phyloP scores from a whole-genome alignment of 1,140 invertebrate species.

The Oryzaephilus surinamensis region DNA sequence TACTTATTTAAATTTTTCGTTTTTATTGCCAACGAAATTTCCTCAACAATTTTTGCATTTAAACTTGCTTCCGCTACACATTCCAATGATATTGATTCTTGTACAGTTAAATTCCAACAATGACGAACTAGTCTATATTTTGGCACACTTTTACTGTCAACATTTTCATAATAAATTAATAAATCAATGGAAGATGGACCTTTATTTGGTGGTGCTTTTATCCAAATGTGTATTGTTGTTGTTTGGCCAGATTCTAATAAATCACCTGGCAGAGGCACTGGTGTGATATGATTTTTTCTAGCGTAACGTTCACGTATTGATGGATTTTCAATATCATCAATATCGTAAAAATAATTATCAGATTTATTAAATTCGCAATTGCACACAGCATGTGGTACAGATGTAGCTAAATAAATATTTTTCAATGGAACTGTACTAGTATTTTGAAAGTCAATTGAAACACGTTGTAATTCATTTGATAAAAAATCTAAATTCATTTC shows the following conservation, averaged over 20 bases:
- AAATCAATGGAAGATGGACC: conserved; percentile 54
- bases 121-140: conserved; percentile 56
- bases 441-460: conserved; percentile 59
- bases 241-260: conserved; percentile 44
- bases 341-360: conserved; percentile 25
- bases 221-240: conserved; percentile 51
- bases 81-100: conserved; percentile 52
- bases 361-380: conserved; percentile 25
- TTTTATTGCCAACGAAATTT: conserved; percentile 50
- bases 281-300: conserved; percentile 41
- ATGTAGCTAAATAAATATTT: conserved; percentile 55
- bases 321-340: conserved; percentile 32
- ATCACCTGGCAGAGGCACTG: conserved; percentile 37
- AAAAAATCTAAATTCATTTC: conserved; percentile 57
- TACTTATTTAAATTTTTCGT: conserved; percentile 56
- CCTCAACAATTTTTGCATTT: conserved; percentile 38
- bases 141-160: conserved; percentile 35
- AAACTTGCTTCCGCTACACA: conserved; percentile 42
- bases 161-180: conserved; percentile 63
- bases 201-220: conserved; percentile 52
- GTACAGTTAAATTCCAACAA: conserved; percentile 55
- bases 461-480: conserved; percentile 58
- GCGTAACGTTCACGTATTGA: conserved; percentile 38
- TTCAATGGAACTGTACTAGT: conserved; percentile 53
- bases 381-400: conserved; percentile 54